Percentiles rank a stretch among this genome's conserved stretches.
phyloP scores from a whole-genome alignment of 2,888 invertebrate genomes.

The Bimastos eiseni region DNA sequence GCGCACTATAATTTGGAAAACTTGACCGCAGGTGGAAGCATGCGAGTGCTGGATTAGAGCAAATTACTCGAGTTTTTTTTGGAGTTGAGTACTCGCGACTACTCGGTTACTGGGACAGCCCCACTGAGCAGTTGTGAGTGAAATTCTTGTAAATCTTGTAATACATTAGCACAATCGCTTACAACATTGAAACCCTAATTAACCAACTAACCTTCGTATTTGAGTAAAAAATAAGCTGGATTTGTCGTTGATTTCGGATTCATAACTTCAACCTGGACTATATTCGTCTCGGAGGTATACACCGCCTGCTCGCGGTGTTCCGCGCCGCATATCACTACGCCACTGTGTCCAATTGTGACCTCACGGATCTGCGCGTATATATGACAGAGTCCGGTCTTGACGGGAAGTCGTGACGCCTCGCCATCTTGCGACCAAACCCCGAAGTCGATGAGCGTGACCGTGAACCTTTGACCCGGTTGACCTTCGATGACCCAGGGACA shows the following conservation, averaged over 20 bases:
- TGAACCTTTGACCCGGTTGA: slow-evolving; percentile 32
- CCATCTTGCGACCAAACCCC: slow-evolving; percentile 25
- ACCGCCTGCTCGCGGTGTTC: slow-evolving; percentile 33
- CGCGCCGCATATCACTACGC: slow-evolving; percentile 25
- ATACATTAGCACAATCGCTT: no score
- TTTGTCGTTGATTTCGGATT: slow-evolving; percentile 31
- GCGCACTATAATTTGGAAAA: no score
- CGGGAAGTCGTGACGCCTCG: slow-evolving; percentile 25
- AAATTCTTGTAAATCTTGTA: no score
- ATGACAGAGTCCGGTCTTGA: slow-evolving; percentile 38
- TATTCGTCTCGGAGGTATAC: slow-evolving; percentile 39
- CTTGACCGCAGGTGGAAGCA: no score
- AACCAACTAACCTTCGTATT: slow-evolving; percentile 30
- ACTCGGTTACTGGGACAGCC: no score
- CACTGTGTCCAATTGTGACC: neutral
- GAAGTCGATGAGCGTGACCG: slow-evolving; percentile 35
- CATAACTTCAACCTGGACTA: slow-evolving; percentile 35
- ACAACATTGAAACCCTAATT: neutral
- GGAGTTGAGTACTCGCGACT: no score
- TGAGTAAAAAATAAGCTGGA: slow-evolving; percentile 35
- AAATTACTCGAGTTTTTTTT: no score
- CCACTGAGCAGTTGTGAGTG: no score
- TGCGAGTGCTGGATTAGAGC: no score
- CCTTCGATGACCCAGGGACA: slow-evolving; percentile 34
- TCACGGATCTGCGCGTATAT: slow-evolving; percentile 39